Evolutionary conservation across 2,797 vertebrate species (phyloP), one percentile per base, ranked within the genome.

Genomic region (Sebastes alutus): DNA sequence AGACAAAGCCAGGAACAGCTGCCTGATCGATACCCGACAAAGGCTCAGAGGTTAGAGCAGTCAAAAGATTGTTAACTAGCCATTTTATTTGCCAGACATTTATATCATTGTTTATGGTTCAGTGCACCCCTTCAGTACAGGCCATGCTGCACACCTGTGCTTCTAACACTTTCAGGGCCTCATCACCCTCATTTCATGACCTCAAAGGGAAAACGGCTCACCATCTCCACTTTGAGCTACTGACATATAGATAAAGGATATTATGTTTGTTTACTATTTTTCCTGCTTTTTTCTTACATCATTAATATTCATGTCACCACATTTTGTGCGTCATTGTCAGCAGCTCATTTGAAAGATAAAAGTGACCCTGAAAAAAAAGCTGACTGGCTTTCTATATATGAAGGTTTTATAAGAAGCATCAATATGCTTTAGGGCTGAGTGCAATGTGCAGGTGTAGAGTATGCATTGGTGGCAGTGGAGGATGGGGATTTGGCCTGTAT

Each of bases 51-150:
- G 95, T 96, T 96, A 95, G 94, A 93, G 94, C 95, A 94, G 95
- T 96, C 95, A 96, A 95, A 96, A 95, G 95, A 96, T 95, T 96
- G 96, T 96, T 96, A 96, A 96, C 95, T 95, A 95, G 94, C 95
- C 95, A 96, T 96, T 96, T 96, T 95, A 96, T 96, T 94, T 96
- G 93, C 93, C 94, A 95, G 95, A 96, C 95, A 95, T 96, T 96
- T 96, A 96, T 96, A 95, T 96, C 93, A 96, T 95, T 96, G 94
- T 96, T 96, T 93, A 93, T 89, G 95, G 95, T 95, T 93, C 93
- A 94, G 87, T 76, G 94, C 90, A 82, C 89, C 92, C 79, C 91
- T 96, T 95, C 90, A 95, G 89, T 69, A 20, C 77, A 32, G 88
- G 88, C 89, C 87, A 83, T 89, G 91, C 89, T 84, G 90, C 92